These are phyloP conservation scores for Yasuhikotakia modesta DNA, from an alignment of 2,797 vertebrate genomes.

Conservation along the genomic window DNA sequence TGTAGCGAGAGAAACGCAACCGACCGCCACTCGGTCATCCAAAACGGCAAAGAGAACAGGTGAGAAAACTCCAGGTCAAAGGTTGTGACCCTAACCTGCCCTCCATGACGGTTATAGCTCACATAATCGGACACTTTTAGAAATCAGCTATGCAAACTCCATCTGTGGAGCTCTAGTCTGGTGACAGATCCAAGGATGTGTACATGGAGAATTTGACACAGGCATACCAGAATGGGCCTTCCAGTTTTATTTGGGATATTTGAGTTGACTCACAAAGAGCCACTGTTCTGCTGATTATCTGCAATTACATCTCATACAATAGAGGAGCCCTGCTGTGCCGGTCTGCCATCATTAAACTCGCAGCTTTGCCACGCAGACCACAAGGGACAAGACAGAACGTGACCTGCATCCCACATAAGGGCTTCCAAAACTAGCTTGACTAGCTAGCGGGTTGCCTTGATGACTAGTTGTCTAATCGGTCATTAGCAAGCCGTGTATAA, in stretches of 20 bases:
- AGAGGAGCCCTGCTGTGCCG: slow-evolving; percentile 15
- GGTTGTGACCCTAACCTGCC: not conserved
- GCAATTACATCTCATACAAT: slow-evolving; percentile 3
- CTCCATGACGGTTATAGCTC: not conserved
- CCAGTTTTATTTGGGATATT: not conserved
- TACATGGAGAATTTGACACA: not conserved
- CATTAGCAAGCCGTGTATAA: not conserved
- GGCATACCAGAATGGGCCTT: not conserved
- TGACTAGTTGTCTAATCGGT: not conserved
- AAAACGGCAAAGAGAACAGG: slow-evolving; percentile 91
- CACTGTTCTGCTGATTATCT: slow-evolving; percentile 12
- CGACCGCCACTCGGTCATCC: slow-evolving; percentile 85
- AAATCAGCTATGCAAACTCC: no score
- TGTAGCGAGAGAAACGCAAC: slow-evolving; percentile 84
- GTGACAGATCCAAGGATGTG: not conserved
- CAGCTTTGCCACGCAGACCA: not conserved
- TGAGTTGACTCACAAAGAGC: slow-evolving; percentile 7
- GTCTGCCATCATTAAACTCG: not conserved
- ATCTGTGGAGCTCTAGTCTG: not conserved
- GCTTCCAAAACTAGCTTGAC: not conserved
- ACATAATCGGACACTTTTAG: no score
- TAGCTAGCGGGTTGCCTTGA: not conserved
- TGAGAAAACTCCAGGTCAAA: slow-evolving; percentile 60
- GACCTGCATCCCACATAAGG: not conserved
- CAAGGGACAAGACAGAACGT: not conserved